Evolutionary conservation across 2,888 invertebrate genomes (phyloP), one percentile per base, ranked within the genome.

Genomic region (Vanessa cardui): DNA sequence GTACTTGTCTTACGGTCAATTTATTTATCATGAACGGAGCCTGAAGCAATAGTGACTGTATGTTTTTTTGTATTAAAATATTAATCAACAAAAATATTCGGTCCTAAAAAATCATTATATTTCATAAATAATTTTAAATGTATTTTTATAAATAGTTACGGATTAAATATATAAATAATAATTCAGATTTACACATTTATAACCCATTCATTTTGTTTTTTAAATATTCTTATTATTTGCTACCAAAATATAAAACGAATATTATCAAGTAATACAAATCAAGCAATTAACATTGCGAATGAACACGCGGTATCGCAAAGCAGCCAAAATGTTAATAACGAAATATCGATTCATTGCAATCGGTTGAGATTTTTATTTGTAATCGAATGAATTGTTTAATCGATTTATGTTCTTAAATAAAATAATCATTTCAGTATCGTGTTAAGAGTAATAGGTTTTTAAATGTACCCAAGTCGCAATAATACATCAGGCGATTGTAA

Each of bases 361-460:
- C 77, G 73, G 72, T 80, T 82, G 83, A 79, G 80, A 82, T 76
- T 84, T 81, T 87, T 83, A 85, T 86, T 86, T 82, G 80, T 78
- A 79, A 83, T 80, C 75, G 76, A 70, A 80, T 82, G 80, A 82
- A 84, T 82, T 77, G 77, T 78, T 78, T 82, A 75, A 64, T 62
- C 56, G 64, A 64, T 78, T 77, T 73, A 68, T 69, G 64, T 76
- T 80, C 71, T 78, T 80, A 79, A 78, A 82, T 78, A 70, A 65
- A 65, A 59, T 64, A 81, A 77, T 77, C 77, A 74, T 80, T 78
- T 75, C 70, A 76, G 73, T 76, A 67, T 77, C 84, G 80, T 87
- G 85, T 87, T 82, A 72, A 81, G 79, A 87, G 78, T 88, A 89
- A 90, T 90, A 88, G 86, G 83, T 81, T 86, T 89, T 90, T 87